Percentiles rank a stretch among this genome's conserved stretches.
Conservation (phyloP, 2,797 vertebrate genomes). For the Eulemur coronatus region DNA sequence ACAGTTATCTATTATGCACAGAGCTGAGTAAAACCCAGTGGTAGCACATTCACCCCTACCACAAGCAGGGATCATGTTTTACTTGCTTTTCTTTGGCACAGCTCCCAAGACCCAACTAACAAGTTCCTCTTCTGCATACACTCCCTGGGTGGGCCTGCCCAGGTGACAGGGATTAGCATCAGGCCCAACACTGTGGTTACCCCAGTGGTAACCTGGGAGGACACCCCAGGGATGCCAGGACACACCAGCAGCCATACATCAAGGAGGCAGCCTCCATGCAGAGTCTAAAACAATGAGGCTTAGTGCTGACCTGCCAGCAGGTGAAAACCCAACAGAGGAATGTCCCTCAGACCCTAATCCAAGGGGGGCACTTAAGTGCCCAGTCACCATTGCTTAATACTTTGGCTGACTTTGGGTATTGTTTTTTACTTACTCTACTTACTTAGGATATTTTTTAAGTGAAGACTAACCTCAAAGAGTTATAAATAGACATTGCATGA, state of each 20-base stretch:
- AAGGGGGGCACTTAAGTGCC: background rate
- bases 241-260: conserved; percentile 67
- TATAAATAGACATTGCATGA: background rate
- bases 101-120: background rate
- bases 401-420: background rate
- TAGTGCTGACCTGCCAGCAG: background rate
- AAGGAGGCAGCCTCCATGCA: background rate
- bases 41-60: background rate
- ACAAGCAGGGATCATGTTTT: background rate
- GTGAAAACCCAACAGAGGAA: background rate
- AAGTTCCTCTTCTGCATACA: background rate
- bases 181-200: background rate
- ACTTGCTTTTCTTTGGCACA: background rate
- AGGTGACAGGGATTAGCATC: background rate
- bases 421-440: background rate
- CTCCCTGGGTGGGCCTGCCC: background rate
- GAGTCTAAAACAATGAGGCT: background rate
- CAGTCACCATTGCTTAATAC: background rate
- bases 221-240: background rate
- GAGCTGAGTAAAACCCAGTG: background rate
- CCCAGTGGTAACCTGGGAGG: too few species aligned
- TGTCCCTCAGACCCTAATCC: background rate
- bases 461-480: background rate
- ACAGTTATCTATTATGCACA: background rate
- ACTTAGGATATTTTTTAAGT: background rate